Percentiles rank a stretch among this genome's conserved stretches.
These are phyloP conservation scores for Phenacoccus solenopsis DNA, from an alignment of 1,140 invertebrate species.

Conservation along the genomic window DNA sequence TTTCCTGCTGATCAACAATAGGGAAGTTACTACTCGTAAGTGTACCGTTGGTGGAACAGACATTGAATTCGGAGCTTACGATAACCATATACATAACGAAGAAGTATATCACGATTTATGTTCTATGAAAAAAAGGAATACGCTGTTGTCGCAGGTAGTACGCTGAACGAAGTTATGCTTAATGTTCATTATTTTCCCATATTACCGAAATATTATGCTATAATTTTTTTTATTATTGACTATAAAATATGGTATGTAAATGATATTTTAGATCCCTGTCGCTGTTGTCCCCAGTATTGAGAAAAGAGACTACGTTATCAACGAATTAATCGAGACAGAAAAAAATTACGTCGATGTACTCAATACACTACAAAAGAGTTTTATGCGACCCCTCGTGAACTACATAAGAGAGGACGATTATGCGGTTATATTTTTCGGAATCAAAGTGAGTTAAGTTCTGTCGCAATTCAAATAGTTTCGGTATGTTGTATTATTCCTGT, in stretches of 20 bases:
- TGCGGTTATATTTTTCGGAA: conserved; percentile 71
- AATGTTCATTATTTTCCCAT: neutral
- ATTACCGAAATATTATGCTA: neutral
- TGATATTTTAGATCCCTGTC: conserved; percentile 40
- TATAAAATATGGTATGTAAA: neutral
- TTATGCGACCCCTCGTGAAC: conserved; percentile 59
- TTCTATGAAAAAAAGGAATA: conserved; percentile 37
- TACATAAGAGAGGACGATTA: conserved; percentile 59
- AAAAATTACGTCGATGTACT: conserved; percentile 92
- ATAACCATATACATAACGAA: conserved; percentile 54
- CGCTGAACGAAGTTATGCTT: too few relatives aligned
- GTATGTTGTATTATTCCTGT: too few relatives aligned
- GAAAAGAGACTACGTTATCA: conserved; percentile 89
- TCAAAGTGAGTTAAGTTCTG: conserved; percentile 50
- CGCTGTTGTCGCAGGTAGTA: neutral
- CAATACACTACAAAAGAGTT: conserved; percentile 70
- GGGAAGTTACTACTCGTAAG: conserved; percentile 19
- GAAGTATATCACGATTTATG: conserved; percentile 73
- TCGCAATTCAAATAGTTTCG: neutral
- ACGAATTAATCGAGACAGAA: conserved; percentile 92
- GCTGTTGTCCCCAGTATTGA: conserved; percentile 40
- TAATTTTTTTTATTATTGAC: neutral
- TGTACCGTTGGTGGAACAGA: conserved; percentile 23
- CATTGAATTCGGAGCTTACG: conserved; percentile 48
- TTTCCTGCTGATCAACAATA: conserved; percentile 3